Base-by-base conservation (phyloP, 2,113 vertebrate genomes). In the Larimichthys crocea region DNA sequence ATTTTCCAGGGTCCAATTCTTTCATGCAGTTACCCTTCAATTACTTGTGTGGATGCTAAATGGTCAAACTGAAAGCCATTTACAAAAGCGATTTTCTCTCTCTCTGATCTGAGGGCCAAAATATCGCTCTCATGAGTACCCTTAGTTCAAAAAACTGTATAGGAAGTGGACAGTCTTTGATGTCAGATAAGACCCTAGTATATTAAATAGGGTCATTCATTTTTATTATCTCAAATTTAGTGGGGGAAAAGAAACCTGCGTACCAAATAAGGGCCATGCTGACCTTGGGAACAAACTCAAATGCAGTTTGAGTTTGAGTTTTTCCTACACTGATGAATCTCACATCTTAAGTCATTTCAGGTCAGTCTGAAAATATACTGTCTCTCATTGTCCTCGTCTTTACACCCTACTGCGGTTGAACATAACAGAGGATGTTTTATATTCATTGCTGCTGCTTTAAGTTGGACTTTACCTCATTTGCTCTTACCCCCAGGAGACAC, bases 1-100 rank as follows among this genome's bases (percentile, higher is more conserved):
- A 79, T 90, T 94, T 94, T 95, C 90, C 84, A 94, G 83, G 62
- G 89, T 93, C 84, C 79, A 87, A 79, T 77, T 94, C 77, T 88
- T 87, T 90, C 65, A 71, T 73, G 44, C 75, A 74, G 64, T 76
- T 78, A 87, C 44, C 76, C 77, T 50, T 4, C 74, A 87, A 88
- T 90, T 91, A 91, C 50, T 22, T 74, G 68, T 62, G 70, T 68
- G 66, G 79, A 79, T 73, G 68, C 77, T 71, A 63, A 89, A 74
- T 40, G 52, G 76, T 84, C 63, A 76, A 74, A 80, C 20, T 67
- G 31, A 82, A 83, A 73, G 67, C 20, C 42, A 63, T 86, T 79
- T 73, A 31, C 29, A 75, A 53, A 26, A 57, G 35, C 7, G 35
- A 40, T 40, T 40, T 35, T 3, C 26, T 35, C 35, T 8, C 3